These are phyloP conservation scores for Patagioenas fasciata DNA, from an alignment of 2,113 vertebrate species.

Conservation along the genomic window DNA sequence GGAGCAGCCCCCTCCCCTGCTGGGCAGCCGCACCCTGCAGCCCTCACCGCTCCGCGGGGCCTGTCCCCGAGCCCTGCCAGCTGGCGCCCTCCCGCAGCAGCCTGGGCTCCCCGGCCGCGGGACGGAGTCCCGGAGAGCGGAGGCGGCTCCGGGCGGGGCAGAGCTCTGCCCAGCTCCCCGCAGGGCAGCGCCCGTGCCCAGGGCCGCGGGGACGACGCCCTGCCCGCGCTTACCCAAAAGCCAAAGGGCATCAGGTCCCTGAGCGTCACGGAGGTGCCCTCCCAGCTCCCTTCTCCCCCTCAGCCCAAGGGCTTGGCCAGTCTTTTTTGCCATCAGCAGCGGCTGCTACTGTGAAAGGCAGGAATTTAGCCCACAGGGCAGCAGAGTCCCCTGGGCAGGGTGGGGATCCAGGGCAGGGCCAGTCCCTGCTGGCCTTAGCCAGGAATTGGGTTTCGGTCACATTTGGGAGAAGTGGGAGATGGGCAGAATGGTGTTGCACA, in stretches of 20 bases:
- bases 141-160: not conserved
- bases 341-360: not conserved
- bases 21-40: not conserved
- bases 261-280: not conserved
- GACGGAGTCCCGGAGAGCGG: not conserved
- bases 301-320: not conserved
- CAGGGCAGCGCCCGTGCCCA: not conserved
- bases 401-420: not conserved
- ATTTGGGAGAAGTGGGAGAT: not conserved
- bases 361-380: not conserved
- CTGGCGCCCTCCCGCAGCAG: not conserved
- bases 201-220: fast-evolving
- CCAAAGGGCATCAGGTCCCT: not conserved
- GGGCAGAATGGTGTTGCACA: not conserved
- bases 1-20: not conserved
- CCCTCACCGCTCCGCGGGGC: not conserved
- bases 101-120: not conserved
- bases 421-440: not conserved
- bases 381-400: not conserved
- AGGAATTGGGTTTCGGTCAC: not conserved
- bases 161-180: not conserved
- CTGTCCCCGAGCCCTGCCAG: not conserved
- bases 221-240: not conserved
- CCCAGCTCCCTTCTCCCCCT: not conserved
- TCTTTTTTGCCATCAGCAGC: not conserved